Percentiles rank a stretch among this genome's conserved stretches.
Conservation (phyloP, 37 sponge, comb jelly and placozoan genomes). For the Chondrosia reniformis region DNA sequence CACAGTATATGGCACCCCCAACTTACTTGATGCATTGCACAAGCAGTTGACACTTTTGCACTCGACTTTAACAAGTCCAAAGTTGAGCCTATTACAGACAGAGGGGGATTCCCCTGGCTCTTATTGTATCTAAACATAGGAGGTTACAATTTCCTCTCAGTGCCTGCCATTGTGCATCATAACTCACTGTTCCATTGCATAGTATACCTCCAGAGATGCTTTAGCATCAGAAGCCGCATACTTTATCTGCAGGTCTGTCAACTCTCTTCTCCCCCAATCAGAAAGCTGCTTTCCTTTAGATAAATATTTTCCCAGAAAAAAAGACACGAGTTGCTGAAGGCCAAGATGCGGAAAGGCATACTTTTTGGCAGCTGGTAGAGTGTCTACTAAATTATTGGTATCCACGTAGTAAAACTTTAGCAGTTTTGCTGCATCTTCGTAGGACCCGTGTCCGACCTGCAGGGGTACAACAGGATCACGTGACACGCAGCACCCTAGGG, state of each 20-base stretch:
- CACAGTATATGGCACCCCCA: too few relatives aligned
- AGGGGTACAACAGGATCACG: not conserved
- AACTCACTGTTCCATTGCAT: slow-evolving; percentile 23
- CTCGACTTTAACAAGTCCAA: too few relatives aligned
- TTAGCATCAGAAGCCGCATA: slow-evolving; percentile 36
- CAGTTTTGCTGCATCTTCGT: slow-evolving; percentile 8
- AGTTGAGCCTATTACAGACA: too few relatives aligned
- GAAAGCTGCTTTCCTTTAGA: not conserved
- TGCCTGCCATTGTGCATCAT: too few relatives aligned
- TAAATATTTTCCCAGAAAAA: slow-evolving; percentile 22
- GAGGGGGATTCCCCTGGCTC: too few relatives aligned
- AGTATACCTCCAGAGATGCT: slow-evolving; percentile 36
- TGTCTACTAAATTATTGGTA: slow-evolving; percentile 29
- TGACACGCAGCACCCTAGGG: too few relatives aligned
- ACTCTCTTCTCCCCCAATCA: slow-evolving; percentile 19
- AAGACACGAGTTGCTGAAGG: slow-evolving; percentile 28
- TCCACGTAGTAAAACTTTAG: slow-evolving; percentile 15
- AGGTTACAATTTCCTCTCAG: too few relatives aligned
- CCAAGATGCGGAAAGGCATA: not conserved
- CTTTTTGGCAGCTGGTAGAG: not conserved
- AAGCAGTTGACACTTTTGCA: too few relatives aligned
- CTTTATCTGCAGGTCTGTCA: not conserved
- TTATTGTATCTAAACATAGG: too few relatives aligned
- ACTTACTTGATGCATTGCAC: too few relatives aligned
- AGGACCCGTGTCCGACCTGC: slow-evolving; percentile 42